Evolutionary conservation across 2,797 vertebrate genomes (phyloP), one percentile per base, ranked within the genome.

Genomic region (Hylomyscus alleni): DNA sequence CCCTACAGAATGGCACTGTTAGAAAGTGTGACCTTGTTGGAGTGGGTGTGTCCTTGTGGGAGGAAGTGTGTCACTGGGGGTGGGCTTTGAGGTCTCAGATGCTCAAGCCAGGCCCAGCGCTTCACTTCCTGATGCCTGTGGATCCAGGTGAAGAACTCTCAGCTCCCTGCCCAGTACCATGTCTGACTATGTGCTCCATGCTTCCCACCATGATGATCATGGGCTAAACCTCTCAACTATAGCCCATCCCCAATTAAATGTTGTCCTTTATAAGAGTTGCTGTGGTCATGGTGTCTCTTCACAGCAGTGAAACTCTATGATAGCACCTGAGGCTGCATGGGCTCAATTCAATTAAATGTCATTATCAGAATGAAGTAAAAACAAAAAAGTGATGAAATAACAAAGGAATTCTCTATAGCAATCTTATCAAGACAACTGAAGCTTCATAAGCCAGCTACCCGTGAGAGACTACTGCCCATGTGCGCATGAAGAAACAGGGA

Each of bases 401-500:
- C 31, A 34, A 73, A 89, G 90, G 20, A 17, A 31, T 58, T 92
- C 81, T 65, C 80, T 65, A 72, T 1, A 93, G 81, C 84, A 85
- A 82, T 29, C 60, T 93, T 65, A 29, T 34, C 47, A 58, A 60
- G 31, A 73, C 77, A 73, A 86, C 9, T 8, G 1, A 91, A 60
- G 88, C 52, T 1, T 47, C 77, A 4, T 24, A 58, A 47, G 90
- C 50, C 73, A 56, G 85, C 65, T 85, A 50, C 87, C 3, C 29
- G 91, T 37, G 52, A 56, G 26, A 80, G 60, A 29, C 4, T 15
- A 22, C 15, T 58, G 40, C 90, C 83, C 86, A 81, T 1, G 22
- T 2, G 91, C 77, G 91, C 95, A 96, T 58, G 92, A 94, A 87
- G 19, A 82, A 62, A 95, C 91, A 82, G 1, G 0, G 54, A 95